Evolutionary conservation across 2,888 invertebrate species (phyloP), one percentile per base, ranked within the genome.

Genomic region (Temnothorax ravouxi): DNA sequence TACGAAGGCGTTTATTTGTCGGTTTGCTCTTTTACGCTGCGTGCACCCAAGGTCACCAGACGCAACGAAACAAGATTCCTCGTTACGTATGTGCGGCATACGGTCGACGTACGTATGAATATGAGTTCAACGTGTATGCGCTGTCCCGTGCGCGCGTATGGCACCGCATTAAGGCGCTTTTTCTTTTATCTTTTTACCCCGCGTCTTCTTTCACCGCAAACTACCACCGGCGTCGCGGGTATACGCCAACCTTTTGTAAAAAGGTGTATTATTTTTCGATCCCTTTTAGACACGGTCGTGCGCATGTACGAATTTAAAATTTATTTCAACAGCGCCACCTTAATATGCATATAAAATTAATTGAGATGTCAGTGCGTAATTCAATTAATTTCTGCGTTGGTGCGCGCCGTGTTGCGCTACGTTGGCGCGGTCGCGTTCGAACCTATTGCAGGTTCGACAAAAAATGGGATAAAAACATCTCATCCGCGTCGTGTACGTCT

Each of bases 41-140:
- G 67, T 64, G 67, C 81, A 56, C 56, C 83, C 85, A 86, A 86
- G 71, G 87, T 89, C 85, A 84, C 67, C 82, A 84, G 85, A 86
- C 87, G 80, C 87, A 88, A 87, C 77, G 77, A 85, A 84, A 89
- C 83, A 83, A 88, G 84, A 89, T 88, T 88, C 87, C 84, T 82
- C 85, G 83, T 86, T 87, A 81, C 86, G 83, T 86, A 84, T 85
- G 83, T 87, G 82, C 83, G 83, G 81, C 82, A 82, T 85, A 82
- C 81, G 64, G 71, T 25, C 77, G 71, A 47, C 18, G 34, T 76
- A 54, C 77, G 69, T 75, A 81, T 71, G 29, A 50, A 50, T 77
- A 50, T n/a, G 59, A 52, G 52, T 41, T 59, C 38, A 64, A 77
- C 80, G 59, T 61, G 54, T 76, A 74, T 81, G 59, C 13, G 61